These are phyloP conservation scores for Macropus fuliginosus DNA, from an alignment of 2,797 vertebrate species.

Conservation along the genomic window DNA sequence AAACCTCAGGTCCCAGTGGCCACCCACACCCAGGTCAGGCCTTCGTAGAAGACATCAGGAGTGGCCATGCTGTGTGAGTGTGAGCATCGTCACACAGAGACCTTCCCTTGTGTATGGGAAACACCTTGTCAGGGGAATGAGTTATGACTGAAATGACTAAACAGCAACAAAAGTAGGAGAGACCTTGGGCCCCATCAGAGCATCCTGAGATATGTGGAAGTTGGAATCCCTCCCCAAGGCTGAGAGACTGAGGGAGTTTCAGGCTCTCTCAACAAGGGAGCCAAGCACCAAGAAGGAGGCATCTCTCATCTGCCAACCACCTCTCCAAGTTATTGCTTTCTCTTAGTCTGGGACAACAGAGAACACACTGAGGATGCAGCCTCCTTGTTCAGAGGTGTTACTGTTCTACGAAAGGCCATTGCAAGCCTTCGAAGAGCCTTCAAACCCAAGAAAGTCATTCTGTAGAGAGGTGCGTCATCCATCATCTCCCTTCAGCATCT, in stretches of 20 bases:
- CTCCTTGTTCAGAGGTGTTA: neutral
- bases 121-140: neutral
- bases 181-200: neutral
- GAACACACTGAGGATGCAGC: neutral
- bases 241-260: neutral
- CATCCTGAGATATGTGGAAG: too few species aligned
- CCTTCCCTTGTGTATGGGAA: neutral
- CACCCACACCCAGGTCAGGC: neutral
- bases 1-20: neutral
- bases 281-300: neutral
- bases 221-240: neutral
- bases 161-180: too few species aligned
- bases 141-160: too few species aligned
- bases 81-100: neutral
- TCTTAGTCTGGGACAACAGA: neutral
- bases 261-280: neutral
- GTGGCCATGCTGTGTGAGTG: neutral
- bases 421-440: neutral
- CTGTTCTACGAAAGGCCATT: neutral
- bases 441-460: conserved; percentile 15
- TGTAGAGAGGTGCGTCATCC: neutral
- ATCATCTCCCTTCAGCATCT: conserved; percentile 30
- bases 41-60: neutral
- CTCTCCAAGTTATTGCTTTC: neutral
- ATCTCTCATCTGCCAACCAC: neutral